Conservation (phyloP, 1,140 invertebrate species). For the Magallana angulata region DNA sequence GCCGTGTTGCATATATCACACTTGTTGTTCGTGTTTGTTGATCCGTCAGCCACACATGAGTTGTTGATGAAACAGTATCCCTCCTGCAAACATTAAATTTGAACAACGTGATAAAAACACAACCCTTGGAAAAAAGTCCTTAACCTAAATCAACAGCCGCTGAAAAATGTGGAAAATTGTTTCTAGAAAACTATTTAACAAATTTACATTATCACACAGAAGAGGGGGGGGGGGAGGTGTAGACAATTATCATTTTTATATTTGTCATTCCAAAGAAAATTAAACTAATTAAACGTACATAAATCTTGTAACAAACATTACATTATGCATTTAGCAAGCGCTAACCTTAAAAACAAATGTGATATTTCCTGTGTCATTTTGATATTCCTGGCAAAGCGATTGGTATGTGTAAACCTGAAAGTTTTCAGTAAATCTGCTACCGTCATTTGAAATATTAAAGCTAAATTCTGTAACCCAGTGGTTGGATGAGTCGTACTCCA, state of each 20-base stretch:
- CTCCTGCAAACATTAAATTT: background rate
- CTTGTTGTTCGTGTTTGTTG: background rate
- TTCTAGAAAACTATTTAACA: too few species aligned
- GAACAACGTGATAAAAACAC: too few species aligned
- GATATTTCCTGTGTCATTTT: background rate
- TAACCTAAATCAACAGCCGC: too few species aligned
- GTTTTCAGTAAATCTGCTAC: background rate
- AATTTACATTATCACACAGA: too few species aligned
- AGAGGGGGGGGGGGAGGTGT: too few species aligned
- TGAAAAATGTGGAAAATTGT: too few species aligned
- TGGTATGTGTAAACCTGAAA: background rate
- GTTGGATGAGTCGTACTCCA: background rate
- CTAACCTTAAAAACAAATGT: background rate
- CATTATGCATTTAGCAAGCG: too few species aligned
- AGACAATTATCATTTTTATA: too few species aligned
- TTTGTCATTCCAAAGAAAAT: too few species aligned
- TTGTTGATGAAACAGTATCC: background rate
- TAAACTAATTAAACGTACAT: too few species aligned
- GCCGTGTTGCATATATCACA: background rate
- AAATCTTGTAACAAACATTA: too few species aligned
- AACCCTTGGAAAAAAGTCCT: too few species aligned
- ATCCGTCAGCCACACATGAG: background rate
- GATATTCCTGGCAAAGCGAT: background rate
- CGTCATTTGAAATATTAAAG: background rate
- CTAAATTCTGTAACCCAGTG: background rate